Evolutionary conservation across 2,888 invertebrate species (phyloP).

Genomic region (Timandra comae): DNA sequence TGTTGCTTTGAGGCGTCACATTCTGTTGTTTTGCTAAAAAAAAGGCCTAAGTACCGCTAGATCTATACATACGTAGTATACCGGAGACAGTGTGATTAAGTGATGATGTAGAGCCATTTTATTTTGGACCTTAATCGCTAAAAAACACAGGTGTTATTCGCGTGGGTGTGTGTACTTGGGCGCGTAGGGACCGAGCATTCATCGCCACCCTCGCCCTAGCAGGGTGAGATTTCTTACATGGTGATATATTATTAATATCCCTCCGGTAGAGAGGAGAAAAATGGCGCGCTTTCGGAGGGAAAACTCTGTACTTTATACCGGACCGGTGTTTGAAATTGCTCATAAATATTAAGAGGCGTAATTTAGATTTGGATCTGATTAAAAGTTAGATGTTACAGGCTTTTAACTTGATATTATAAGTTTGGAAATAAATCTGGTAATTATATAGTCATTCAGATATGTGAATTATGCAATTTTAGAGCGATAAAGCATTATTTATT

Average conservation of each 20-base stretch:
- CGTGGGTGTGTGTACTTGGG: conserved; percentile 30
- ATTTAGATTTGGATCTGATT: neutral
- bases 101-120: conserved; percentile 21
- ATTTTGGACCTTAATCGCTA: conserved; percentile 29
- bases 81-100: conserved; percentile 65
- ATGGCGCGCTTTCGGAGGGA: conserved; percentile 51
- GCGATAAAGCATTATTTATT: no score
- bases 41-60: conserved; percentile 64
- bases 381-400: no score
- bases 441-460: no score
- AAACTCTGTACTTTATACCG: conserved; percentile 44
- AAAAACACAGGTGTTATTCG: conserved; percentile 28
- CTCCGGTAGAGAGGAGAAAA: conserved; percentile 51
- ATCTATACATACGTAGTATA: conserved; percentile 63
- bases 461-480: no score
- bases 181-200: conserved; percentile 60
- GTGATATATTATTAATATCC: conserved; percentile 70
- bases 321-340: conserved; percentile 12
- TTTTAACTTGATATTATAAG: no score
- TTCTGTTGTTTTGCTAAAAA: conserved; percentile 49
- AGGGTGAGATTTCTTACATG: conserved; percentile 68
- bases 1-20: conserved; percentile 71
- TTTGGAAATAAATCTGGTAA: no score
- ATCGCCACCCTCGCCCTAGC: conserved; percentile 54
- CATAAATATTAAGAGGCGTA: neutral